A percentile compares a stretch with the other conserved stretches of the same genome.
Evolutionary conservation across 2,113 vertebrate species (phyloP).

Genomic region (Saccopteryx leptura): DNA sequence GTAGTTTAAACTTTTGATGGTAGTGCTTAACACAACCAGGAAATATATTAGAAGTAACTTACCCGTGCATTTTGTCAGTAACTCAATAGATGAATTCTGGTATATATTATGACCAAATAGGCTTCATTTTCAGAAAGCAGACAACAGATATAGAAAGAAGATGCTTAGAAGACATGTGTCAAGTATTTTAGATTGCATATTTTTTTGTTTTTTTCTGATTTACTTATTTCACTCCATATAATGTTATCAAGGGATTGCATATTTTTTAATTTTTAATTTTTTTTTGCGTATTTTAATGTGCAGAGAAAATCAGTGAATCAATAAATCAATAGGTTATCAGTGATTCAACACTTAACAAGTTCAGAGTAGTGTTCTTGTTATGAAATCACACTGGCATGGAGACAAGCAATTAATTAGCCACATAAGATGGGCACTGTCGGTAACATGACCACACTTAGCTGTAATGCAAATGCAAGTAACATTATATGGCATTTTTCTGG

Average conservation of each 20-base stretch:
- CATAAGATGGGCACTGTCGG: not conserved
- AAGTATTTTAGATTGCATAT: not conserved
- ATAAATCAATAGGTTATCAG: constrained; percentile 15
- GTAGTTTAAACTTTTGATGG: not conserved
- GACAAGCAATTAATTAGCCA: not conserved
- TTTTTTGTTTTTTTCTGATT: not conserved
- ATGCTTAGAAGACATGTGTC: not conserved
- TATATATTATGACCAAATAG: not conserved
- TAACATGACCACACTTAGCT: not conserved
- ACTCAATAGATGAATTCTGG: not conserved
- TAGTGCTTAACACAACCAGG: not conserved
- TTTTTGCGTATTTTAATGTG: constrained; percentile 54
- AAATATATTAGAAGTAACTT: not conserved
- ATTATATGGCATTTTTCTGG: not conserved
- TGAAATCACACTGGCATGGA: not conserved
- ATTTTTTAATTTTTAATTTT: too few relatives aligned
- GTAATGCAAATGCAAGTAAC: not conserved
- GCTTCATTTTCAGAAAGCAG: not conserved
- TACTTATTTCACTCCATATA: too few relatives aligned
- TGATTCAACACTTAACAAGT: not conserved
- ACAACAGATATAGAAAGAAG: not conserved
- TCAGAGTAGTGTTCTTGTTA: not conserved
- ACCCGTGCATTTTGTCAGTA: not conserved
- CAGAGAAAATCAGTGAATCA: not conserved
- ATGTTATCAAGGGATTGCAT: too few relatives aligned